Evolutionary conservation across 2,888 invertebrate species (phyloP).

Genomic region (Callyntrura guangdongensis): DNA sequence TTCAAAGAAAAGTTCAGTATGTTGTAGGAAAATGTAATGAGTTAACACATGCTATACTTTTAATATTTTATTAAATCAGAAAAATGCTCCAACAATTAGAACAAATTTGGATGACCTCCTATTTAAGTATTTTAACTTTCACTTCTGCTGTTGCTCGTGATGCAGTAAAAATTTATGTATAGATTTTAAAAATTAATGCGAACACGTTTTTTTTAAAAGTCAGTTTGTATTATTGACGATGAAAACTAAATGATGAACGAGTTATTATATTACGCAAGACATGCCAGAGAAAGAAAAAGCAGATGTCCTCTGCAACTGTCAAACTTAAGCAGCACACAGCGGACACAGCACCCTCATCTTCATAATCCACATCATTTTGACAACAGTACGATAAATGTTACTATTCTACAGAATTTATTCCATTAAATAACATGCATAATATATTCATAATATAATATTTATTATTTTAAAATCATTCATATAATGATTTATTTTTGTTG

Average conservation of each 20-base stretch:
- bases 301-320: neutral
- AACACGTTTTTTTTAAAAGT: neutral
- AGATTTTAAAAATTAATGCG: neutral
- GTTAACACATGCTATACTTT: neutral
- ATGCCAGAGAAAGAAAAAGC: slow-evolving; percentile 17
- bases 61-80: neutral
- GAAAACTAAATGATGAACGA: slow-evolving; percentile 30
- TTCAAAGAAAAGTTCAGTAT: slow-evolving; percentile 1
- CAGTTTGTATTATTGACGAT: neutral
- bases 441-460: slow-evolving; percentile 19
- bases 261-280: neutral
- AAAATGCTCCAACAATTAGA: neutral
- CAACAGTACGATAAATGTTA: slow-evolving; percentile 49
- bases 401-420: neutral
- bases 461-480: neutral
- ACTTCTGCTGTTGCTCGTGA: neutral
- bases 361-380: neutral
- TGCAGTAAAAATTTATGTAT: neutral
- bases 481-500: neutral
- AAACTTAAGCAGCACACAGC: too few relatives aligned
- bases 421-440: slow-evolving; percentile 51
- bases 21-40: neutral
- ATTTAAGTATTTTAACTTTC: neutral
- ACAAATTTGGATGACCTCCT: neutral
- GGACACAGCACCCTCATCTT: slow-evolving; percentile 38